phyloP scores from a whole-genome alignment of 2,888 invertebrate species.

The Archaeoteleia sp. region DNA sequence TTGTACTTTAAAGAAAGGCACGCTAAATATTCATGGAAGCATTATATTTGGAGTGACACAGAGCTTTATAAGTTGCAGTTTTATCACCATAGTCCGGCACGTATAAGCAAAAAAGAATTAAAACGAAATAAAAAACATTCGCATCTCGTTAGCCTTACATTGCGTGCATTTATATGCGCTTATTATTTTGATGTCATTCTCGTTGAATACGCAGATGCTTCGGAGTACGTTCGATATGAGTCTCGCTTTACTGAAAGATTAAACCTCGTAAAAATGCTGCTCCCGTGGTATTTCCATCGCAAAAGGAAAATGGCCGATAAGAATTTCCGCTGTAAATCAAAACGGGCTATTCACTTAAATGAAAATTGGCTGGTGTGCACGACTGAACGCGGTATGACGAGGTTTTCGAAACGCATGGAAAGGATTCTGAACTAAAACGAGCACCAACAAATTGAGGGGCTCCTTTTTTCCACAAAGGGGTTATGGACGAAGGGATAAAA shows the following conservation, averaged over 20 bases:
- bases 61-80: conserved; percentile 36
- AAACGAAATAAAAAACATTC: conserved; percentile 1
- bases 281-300: conserved; percentile 23
- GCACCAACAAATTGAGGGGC: conserved; percentile 14
- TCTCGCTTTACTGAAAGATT: conserved; percentile 15
- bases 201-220: conserved; percentile 1
- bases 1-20: conserved; percentile 14
- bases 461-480: too few species aligned
- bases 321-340: conserved; percentile 65
- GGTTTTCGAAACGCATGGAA: conserved; percentile 36
- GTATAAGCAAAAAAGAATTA: conserved; percentile 6
- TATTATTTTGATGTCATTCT: conserved; percentile 29
- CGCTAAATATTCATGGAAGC: conserved; percentile 35
- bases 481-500: too few species aligned
- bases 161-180: conserved; percentile 12
- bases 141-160: conserved; percentile 25
- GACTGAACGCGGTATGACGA: conserved; percentile 55
- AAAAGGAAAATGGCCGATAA: conserved; percentile 55
- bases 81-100: conserved; percentile 27
- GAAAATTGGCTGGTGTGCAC: conserved; percentile 63
- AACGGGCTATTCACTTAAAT: conserved; percentile 65
- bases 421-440: conserved; percentile 44
- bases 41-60: conserved; percentile 26
- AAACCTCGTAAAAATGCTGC: conserved; percentile 40
- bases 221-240: conserved; percentile 17